Evolutionary conservation across 2,888 invertebrate genomes (phyloP).

Genomic region (Eristalis pertinax): DNA sequence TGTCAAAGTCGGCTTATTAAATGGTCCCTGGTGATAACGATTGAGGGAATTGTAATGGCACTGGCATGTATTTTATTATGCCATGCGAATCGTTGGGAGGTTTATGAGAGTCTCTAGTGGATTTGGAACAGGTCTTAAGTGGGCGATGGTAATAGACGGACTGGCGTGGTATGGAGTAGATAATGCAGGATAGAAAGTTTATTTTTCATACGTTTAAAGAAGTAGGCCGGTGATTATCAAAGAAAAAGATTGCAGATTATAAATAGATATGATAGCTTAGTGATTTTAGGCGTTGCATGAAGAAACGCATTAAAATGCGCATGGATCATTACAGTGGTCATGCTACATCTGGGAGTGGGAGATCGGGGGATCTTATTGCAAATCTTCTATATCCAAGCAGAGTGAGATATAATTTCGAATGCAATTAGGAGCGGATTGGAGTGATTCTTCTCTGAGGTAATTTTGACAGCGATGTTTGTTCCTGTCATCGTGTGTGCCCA

Average conservation of each 20-base stretch:
- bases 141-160: not conserved
- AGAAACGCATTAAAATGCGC: too few relatives aligned
- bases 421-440: too few relatives aligned
- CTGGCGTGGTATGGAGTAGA: not conserved
- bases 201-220: not conserved
- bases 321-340: too few relatives aligned
- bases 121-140: not conserved
- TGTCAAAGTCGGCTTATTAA: constrained; percentile 21
- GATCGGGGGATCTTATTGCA: too few relatives aligned
- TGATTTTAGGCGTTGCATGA: too few relatives aligned
- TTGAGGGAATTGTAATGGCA: not conserved
- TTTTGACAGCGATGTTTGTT: too few relatives aligned
- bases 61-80: not conserved
- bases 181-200: not conserved
- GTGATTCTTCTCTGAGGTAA: too few relatives aligned
- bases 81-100: not conserved
- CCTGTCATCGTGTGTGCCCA: too few relatives aligned
- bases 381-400: too few relatives aligned
- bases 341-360: too few relatives aligned
- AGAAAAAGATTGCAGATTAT: not conserved
- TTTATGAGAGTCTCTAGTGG: not conserved
- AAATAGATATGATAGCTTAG: not conserved
- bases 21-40: not conserved
- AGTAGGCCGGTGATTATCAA: not conserved
- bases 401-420: too few relatives aligned